Evolutionary conservation across 1,140 invertebrate species (phyloP).

Genomic region (Dreissena rostriformis): DNA sequence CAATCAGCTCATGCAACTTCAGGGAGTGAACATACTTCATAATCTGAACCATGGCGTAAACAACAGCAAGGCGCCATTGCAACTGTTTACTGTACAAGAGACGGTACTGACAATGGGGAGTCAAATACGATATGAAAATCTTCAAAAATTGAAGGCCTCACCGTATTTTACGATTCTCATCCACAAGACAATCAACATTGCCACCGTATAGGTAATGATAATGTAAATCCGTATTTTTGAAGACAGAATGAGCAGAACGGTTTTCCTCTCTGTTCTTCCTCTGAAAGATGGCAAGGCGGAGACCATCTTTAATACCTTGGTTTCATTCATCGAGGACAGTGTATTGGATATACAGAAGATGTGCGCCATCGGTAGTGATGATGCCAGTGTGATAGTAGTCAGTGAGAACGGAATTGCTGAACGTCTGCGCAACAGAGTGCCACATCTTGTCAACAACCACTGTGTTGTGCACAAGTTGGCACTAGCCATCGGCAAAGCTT

Average conservation of each 20-base stretch:
- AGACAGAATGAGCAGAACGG: not conserved
- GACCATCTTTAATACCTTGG: not conserved
- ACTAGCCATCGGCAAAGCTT: not conserved
- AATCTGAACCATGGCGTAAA: not conserved
- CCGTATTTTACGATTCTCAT: not conserved
- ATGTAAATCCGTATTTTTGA: not conserved
- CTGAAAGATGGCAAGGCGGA: not conserved
- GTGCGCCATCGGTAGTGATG: conserved; percentile 11
- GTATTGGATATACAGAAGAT: conserved; percentile 8
- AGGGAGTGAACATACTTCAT: not conserved
- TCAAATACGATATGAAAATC: not conserved
- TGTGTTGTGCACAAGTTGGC: conserved; percentile 10
- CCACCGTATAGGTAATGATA: not conserved
- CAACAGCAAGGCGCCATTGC: not conserved
- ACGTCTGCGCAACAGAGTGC: not conserved
- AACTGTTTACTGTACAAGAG: not conserved
- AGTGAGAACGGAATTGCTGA: not conserved
- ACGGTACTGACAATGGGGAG: not conserved
- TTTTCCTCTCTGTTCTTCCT: not conserved
- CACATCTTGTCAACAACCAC: not conserved
- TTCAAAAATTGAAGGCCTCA: not conserved
- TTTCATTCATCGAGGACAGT: not conserved
- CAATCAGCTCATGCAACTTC: not conserved
- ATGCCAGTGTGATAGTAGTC: not conserved
- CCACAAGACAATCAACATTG: not conserved